Evolutionary conservation across 2,888 invertebrate genomes (phyloP).

Genomic region (Trilocha varians): DNA sequence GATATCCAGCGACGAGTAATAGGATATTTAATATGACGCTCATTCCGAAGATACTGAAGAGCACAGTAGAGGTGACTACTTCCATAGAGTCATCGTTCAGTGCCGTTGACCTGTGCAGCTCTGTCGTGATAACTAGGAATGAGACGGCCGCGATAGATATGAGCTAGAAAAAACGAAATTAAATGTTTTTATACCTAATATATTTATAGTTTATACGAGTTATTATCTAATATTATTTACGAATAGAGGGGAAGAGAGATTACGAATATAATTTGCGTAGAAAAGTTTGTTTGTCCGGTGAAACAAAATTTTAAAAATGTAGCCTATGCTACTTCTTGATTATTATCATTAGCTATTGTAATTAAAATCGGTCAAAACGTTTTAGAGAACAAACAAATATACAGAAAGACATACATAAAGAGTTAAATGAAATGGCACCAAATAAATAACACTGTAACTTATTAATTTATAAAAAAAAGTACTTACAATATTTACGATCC

Average conservation of each 20-base stretch:
- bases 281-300: no score
- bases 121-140: constrained; percentile 46
- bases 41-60: constrained; percentile 61
- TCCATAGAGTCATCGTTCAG: constrained; percentile 39
- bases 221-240: no score
- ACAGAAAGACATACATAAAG: no score
- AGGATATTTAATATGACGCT: constrained; percentile 53
- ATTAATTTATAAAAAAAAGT: not conserved
- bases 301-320: no score
- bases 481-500: constrained; percentile 58
- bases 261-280: no score
- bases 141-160: constrained; percentile 40
- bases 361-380: no score
- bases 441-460: not conserved
- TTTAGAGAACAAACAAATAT: no score
- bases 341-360: not conserved
- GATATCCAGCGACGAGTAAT: constrained; percentile 50
- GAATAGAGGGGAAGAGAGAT: no score
- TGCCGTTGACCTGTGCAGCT: constrained; percentile 32
- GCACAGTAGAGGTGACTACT: constrained; percentile 44
- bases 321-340: no score
- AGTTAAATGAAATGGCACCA: no score
- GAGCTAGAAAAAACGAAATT: constrained; percentile 33
- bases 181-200: no score
- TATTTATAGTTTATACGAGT: no score